Base-by-base conservation (phyloP, 2,888 invertebrate species). In the Rotaria macrura region DNA sequence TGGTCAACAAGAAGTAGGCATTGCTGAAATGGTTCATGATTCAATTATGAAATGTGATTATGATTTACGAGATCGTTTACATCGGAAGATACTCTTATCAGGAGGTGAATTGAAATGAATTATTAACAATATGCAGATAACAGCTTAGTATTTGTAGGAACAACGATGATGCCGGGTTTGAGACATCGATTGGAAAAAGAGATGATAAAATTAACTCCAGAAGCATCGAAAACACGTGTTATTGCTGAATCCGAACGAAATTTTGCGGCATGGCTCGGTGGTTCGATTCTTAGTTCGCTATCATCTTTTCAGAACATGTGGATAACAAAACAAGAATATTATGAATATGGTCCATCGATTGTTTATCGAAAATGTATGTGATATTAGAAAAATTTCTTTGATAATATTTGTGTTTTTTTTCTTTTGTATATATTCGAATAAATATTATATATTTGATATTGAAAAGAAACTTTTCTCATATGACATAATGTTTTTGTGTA, bases 111-210 rank as follows among this genome's bases (percentile, higher is more conserved):
- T 29, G 1, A 20, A 52, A 52, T 52, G 1, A 2, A 14, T 2
- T 65, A 12, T 34, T 17, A 20, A 29, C 23, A n/a, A 52, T 7
- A 52, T 52, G 1, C 47, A 47, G 52, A 3, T 2, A 9, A 7
- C 9, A 25, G 17, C 4, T 34, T 34, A 20, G 12, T 47, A n/a
- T 17, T 65, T 14, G 25, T 17, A 65, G 65, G 96, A 90, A 95
- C 95, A 93, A 96, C 96, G 92, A 96, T 97, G 96, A 96, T 95
- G 92, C 96, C 96, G 88, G 95, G 96, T 93, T 96, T 97, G 91
- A 96, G 96, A 89, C 96, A 96, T 92, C 93, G 96, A 89, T 96
- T 97, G 96, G 96, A 96, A 93, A 96, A 96, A 92, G 96, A 97
- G 93, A 96, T 96, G 93, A 95, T 95, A 88, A 94, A 95, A 87